Base-by-base conservation (phyloP, 2,113 vertebrate genomes). In the Gnathonemus longibarbis region DNA sequence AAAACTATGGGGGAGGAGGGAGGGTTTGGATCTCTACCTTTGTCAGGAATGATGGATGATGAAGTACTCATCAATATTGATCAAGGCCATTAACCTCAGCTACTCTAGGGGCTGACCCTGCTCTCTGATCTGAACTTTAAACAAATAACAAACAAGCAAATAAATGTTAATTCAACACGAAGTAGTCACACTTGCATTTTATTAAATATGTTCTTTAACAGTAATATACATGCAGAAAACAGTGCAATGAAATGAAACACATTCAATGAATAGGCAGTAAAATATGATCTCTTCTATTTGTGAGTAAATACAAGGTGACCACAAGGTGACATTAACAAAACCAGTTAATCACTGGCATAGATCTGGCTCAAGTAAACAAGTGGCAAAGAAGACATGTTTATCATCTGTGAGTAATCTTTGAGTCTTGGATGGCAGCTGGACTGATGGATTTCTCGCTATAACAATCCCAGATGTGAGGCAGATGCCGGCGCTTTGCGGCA, bases 401-500 rank as follows among this genome's bases (percentile, higher is more conserved):
- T 90, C 84, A 62, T 90, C 84, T 27, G 27, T 49, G 52, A 86
- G 46, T 49, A 19, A 89, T 52, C 42, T 70, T 70, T 27, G 9
- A 58, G 49, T 58, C 48, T 66, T 27, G 21, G 49, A 45, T 19
- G 21, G 9, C 62, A 88, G 13, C 58, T 39, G 39, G 45, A 52
- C 31, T 90, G 84, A 90, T 52, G 85, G 35, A n/a, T 90, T 90
- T 83, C 70, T 88, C 35, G 6, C 84, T 42, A 66, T 46, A 53
- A 80, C 31, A 42, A 90, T 87, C 77, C 90, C 85, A 88, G 85
- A 80, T 90, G 90, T 83, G 86, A 31, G 6, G 31, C 46, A 77
- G 53, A 53, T 4, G 39, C 80, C 0, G 2, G 3, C 42, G 74
- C 13, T 27, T 84, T 66, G 58, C 9, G n/a, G 31, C 39, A 24